These are phyloP conservation scores for Drosophila burlai DNA, from an alignment of 1,140 invertebrate species.

Conservation along the genomic window DNA sequence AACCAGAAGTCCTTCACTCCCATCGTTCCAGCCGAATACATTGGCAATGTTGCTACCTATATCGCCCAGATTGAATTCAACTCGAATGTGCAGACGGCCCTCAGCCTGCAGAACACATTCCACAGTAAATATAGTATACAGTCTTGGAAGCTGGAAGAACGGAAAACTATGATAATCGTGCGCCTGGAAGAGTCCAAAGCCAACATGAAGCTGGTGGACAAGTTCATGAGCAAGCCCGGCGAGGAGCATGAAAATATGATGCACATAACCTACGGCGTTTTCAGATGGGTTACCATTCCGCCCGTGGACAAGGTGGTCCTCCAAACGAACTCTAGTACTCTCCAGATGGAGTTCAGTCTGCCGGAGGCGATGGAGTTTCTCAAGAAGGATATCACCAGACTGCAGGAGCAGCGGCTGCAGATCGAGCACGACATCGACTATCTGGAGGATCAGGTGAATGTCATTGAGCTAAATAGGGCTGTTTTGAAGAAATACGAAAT, in stretches of 20 bases:
- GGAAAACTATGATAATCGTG: background rate
- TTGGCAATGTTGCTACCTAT: slow-evolving; percentile 11
- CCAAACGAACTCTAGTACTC: slow-evolving; percentile 1
- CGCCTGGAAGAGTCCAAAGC: slow-evolving; percentile 24
- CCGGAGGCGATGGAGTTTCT: slow-evolving; percentile 21
- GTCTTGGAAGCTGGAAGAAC: slow-evolving; percentile 11
- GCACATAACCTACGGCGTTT: slow-evolving; percentile 12
- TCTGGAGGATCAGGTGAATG: slow-evolving; percentile 35
- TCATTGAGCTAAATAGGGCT: slow-evolving; percentile 14
- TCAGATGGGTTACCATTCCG: slow-evolving; percentile 5
- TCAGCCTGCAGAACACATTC: background rate
- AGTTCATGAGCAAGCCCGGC: slow-evolving; percentile 9
- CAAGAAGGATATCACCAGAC: slow-evolving; percentile 3
- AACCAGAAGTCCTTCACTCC: slow-evolving; percentile 15
- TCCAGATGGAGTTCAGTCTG: slow-evolving; percentile 31
- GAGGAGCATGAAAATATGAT: slow-evolving; percentile 15
- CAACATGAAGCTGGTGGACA: slow-evolving; percentile 27
- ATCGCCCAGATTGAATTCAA: slow-evolving; percentile 10
- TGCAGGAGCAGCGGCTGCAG: slow-evolving; percentile 14
- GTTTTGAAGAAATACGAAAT: slow-evolving; percentile 9
- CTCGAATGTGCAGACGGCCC: background rate
- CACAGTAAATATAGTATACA: slow-evolving; percentile 10
- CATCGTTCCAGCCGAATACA: slow-evolving; percentile 14
- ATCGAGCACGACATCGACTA: slow-evolving; percentile 38
- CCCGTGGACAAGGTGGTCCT: slow-evolving; percentile 26